These are phyloP conservation scores for Sinotaia quadrata DNA, from an alignment of 2,888 invertebrate species.

Conservation along the genomic window DNA sequence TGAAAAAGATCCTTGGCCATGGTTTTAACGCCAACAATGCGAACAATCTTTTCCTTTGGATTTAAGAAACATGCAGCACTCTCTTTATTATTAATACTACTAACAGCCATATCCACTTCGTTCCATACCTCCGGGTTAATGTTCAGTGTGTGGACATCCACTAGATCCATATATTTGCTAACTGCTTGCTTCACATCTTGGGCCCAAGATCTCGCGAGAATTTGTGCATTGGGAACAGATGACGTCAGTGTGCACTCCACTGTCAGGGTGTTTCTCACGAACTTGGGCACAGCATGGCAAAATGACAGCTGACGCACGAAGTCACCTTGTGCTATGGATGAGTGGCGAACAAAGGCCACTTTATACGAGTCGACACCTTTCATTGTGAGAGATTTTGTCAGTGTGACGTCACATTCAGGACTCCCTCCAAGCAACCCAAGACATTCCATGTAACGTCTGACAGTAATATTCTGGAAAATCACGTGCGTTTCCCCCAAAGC, in stretches of 20 bases:
- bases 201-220: constrained; percentile 19
- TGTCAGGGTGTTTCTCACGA: background rate
- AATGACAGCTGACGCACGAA: background rate
- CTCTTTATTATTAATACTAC: background rate
- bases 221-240: constrained; percentile 7
- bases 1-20: constrained; percentile 1
- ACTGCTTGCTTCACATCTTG: constrained; percentile 11
- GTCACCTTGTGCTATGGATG: background rate
- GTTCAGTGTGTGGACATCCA: background rate
- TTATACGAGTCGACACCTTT: constrained; percentile 17
- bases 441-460: background rate
- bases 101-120: constrained; percentile 18
- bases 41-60: constrained; percentile 9
- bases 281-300: background rate
- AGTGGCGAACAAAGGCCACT: constrained; percentile 16
- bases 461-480: background rate
- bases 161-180: background rate
- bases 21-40: constrained; percentile 20
- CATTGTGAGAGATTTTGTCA: constrained; percentile 19
- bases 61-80: constrained; percentile 5
- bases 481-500: background rate
- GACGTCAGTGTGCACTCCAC: constrained; percentile 24
- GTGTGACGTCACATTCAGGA: background rate
- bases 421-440: background rate
- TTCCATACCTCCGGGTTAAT: constrained; percentile 26